phyloP scores from a whole-genome alignment of 2,113 vertebrate species.

The Silurus glanis region DNA sequence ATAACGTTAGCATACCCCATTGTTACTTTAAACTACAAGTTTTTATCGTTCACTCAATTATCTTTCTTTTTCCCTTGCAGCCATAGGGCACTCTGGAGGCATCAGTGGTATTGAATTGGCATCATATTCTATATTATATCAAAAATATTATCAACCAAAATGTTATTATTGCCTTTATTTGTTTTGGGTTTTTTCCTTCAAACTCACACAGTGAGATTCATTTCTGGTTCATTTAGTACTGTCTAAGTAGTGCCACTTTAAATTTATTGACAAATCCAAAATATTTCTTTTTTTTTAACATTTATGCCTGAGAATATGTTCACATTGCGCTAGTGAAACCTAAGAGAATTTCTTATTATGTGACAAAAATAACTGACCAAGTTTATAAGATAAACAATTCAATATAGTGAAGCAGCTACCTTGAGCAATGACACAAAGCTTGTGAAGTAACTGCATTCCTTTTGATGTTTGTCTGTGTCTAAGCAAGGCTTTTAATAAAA shows the following conservation, averaged over 20 bases:
- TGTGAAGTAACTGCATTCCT: constrained; percentile 29
- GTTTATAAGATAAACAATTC: background rate
- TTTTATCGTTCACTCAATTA: background rate
- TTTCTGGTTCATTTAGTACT: background rate
- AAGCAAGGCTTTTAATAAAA: constrained; percentile 70
- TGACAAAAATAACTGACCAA: constrained; percentile 5
- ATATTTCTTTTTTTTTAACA: background rate
- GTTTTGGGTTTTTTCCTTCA: background rate
- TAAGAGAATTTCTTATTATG: background rate
- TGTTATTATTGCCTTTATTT: background rate
- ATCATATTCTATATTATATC: background rate
- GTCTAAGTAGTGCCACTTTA: background rate
- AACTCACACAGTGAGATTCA: background rate
- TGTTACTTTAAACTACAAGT: background rate
- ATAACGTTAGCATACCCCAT: background rate
- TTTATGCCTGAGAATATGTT: background rate
- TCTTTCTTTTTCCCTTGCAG: background rate
- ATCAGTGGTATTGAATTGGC: background rate
- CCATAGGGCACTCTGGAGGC: background rate
- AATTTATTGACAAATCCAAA: background rate
- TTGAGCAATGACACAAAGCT: constrained; percentile 15
- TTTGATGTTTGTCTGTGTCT: constrained; percentile 55
- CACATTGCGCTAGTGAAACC: background rate
- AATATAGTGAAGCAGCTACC: background rate
- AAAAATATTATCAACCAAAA: background rate